phyloP scores from a whole-genome alignment of 1,140 invertebrate genomes.

The Pseudobourletiella spinata region DNA sequence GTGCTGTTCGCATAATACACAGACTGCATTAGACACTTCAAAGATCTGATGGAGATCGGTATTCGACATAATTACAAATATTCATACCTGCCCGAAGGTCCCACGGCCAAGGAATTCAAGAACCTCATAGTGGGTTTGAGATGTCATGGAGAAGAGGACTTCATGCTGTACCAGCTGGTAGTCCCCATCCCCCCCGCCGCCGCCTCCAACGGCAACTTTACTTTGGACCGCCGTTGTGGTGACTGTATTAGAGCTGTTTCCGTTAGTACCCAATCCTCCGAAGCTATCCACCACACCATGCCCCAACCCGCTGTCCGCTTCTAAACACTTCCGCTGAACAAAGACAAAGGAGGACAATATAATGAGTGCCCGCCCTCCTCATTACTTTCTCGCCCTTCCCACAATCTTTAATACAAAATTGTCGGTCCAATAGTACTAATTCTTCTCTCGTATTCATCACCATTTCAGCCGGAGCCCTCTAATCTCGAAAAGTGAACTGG shows the following conservation, averaged over 20 bases:
- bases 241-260: conserved; percentile 34
- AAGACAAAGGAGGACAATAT: not conserved
- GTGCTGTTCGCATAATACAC: not conserved
- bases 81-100: conserved; percentile 85
- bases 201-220: conserved; percentile 53
- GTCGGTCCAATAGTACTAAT: too few species aligned
- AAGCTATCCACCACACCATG: conserved; percentile 31
- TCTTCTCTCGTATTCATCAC: too few species aligned
- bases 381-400: too few species aligned
- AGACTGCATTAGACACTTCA: not conserved
- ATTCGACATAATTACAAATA: not conserved
- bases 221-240: conserved; percentile 68
- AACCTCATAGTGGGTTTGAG: conserved; percentile 80
- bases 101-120: conserved; percentile 96
- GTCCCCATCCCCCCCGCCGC: conserved; percentile 78
- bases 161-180: conserved; percentile 98
- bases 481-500: too few species aligned
- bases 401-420: too few species aligned
- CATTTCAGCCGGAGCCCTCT: too few species aligned
- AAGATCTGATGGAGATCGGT: too few species aligned
- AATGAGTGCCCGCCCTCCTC: too few species aligned
- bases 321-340: conserved; percentile 34
- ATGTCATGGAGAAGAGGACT: conserved; percentile 84
- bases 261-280: conserved; percentile 25
- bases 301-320: conserved; percentile 27